Conservation (phyloP, 2,797 vertebrate genomes). For the Alosa sapidissima region DNA sequence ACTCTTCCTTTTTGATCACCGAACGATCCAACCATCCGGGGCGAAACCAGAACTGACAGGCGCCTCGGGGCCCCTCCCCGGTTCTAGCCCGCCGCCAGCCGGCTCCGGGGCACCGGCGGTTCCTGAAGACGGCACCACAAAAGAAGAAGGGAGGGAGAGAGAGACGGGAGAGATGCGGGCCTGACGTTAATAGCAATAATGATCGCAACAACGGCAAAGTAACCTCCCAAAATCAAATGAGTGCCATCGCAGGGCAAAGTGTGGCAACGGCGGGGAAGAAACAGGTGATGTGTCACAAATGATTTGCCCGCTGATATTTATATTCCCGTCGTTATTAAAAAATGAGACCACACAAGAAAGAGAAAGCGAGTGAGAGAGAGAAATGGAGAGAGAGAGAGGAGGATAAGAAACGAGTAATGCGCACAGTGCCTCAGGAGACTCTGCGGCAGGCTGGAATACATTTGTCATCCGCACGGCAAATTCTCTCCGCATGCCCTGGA, state of each 20-base stretch:
- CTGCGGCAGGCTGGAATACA: background rate
- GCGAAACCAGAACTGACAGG: background rate
- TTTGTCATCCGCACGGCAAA: conserved; percentile 9
- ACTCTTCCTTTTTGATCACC: background rate
- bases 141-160: background rate
- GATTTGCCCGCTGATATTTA: background rate
- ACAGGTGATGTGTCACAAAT: background rate
- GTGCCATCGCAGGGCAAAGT: background rate
- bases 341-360: background rate
- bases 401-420: background rate
- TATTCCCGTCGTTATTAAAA: background rate
- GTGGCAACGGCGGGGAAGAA: background rate
- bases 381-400: background rate
- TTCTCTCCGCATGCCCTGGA: background rate
- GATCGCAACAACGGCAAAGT: background rate
- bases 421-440: background rate
- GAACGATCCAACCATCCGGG: background rate
- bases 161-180: background rate
- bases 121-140: background rate
- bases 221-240: background rate
- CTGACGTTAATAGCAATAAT: conserved; percentile 8
- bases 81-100: background rate
- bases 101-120: background rate
- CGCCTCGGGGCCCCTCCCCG: background rate
- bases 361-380: background rate